A percentile compares a stretch with the other conserved stretches of the same genome.
Conservation (phyloP, 2,113 vertebrate genomes). For the Tragelaphus strepsiceros region DNA sequence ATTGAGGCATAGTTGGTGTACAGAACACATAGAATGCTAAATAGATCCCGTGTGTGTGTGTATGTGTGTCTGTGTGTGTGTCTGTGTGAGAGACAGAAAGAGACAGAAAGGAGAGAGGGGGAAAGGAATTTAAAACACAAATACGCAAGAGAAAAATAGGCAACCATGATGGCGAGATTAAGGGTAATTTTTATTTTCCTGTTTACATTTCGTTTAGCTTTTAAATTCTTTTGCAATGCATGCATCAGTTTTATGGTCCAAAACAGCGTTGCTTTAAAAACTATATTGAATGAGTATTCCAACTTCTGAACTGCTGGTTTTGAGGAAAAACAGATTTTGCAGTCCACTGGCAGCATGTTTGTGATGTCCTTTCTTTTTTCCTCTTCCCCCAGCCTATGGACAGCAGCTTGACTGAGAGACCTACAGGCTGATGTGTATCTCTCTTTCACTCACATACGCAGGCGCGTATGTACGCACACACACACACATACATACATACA, state of each 20-base stretch:
- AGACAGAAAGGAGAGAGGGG: background rate
- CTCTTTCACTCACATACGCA: background rate
- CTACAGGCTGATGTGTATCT: background rate
- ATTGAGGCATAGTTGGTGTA: background rate
- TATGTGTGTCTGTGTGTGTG: no score
- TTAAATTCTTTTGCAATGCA: background rate
- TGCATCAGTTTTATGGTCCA: background rate
- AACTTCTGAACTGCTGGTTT: background rate
- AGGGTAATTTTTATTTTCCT: background rate
- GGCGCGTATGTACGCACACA: accelerated
- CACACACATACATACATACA: background rate
- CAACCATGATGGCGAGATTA: background rate
- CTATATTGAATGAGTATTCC: background rate
- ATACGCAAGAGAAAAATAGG: background rate
- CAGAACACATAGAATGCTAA: background rate
- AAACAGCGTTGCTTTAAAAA: background rate
- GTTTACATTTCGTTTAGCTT: background rate
- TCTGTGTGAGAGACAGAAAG: background rate
- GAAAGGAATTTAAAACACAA: background rate
- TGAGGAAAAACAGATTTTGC: background rate
- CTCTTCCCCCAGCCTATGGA: background rate
- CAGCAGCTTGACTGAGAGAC: background rate
- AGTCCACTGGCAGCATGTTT: background rate
- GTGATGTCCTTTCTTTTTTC: background rate
- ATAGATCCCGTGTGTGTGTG: background rate